phyloP scores from a whole-genome alignment of 2,113 vertebrate species.

The Callipepla squamata region DNA sequence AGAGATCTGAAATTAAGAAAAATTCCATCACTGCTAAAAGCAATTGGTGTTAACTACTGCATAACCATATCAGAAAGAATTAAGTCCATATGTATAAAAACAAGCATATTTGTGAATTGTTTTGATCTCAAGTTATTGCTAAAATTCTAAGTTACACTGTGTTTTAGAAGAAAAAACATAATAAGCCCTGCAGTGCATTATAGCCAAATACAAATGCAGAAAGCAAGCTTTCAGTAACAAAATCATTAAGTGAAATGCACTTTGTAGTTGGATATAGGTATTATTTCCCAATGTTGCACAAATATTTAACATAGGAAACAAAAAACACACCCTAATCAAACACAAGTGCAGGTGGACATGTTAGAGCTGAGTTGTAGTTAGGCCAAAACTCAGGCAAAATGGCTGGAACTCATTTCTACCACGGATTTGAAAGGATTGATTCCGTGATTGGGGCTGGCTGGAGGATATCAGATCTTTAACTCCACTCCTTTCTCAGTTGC shows the following conservation, averaged over 20 bases:
- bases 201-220: background rate
- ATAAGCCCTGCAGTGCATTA: background rate
- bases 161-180: background rate
- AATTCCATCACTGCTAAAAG: background rate
- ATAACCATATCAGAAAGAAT: too few species aligned
- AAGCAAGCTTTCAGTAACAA: background rate
- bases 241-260: background rate
- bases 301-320: background rate
- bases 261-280: background rate
- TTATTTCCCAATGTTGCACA: background rate
- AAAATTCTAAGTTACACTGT: background rate
- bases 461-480: background rate
- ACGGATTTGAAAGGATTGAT: accelerated
- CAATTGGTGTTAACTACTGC: background rate
- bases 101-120: background rate
- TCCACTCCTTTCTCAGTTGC: background rate
- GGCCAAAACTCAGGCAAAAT: background rate
- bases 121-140: background rate
- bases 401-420: background rate
- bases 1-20: background rate
- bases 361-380: background rate
- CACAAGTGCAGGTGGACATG: background rate
- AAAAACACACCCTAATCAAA: background rate
- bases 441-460: background rate
- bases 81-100: background rate